Percentiles rank a stretch among this genome's conserved stretches.
Evolutionary conservation across 2,797 vertebrate species (phyloP).

Genomic region (Myotis daubentonii): DNA sequence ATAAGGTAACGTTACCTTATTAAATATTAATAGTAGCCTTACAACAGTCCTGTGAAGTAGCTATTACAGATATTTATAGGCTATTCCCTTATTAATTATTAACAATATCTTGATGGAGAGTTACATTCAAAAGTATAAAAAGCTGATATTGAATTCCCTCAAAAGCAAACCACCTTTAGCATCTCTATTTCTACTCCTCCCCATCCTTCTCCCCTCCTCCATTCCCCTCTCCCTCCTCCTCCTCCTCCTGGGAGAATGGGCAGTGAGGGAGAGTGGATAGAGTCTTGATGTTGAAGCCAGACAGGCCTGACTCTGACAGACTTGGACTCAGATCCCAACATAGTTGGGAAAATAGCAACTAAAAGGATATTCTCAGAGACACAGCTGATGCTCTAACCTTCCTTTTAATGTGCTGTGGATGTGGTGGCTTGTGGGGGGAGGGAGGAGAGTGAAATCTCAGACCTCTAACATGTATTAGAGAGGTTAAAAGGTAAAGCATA

Average conservation of each 20-base stretch:
- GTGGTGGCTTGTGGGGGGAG: background rate
- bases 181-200: background rate
- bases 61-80: conserved; percentile 60
- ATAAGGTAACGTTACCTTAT: background rate
- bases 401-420: background rate
- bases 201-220: background rate
- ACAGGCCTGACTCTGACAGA: background rate
- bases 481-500: background rate
- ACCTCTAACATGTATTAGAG: background rate
- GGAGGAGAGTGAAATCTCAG: background rate
- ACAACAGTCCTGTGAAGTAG: background rate
- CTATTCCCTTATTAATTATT: conserved; percentile 67
- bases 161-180: conserved; percentile 57
- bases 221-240: background rate
- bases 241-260: background rate
- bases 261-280: background rate
- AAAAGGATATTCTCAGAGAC: background rate
- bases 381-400: background rate
- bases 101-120: conserved; percentile 50
- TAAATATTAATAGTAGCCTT: conserved; percentile 49
- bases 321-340: background rate
- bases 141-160: conserved; percentile 66
- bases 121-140: conserved; percentile 55
- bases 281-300: background rate
- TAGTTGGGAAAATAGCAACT: background rate